Percentiles rank a stretch among this genome's conserved stretches.
Evolutionary conservation across 2,888 invertebrate species (phyloP).

Genomic region (Cylloceria caligata): DNA sequence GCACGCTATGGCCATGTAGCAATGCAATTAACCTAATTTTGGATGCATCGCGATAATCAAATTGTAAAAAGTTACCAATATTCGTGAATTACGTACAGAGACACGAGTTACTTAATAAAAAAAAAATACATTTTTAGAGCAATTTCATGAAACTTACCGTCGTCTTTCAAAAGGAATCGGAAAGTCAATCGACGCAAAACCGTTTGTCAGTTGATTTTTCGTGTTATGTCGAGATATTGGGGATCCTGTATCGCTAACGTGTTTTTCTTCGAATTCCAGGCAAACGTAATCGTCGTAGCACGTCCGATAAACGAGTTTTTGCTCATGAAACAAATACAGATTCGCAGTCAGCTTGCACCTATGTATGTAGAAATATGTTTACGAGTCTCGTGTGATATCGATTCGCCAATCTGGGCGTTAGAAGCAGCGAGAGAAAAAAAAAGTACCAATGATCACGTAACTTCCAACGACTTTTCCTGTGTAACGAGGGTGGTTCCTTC

Average conservation of each 20-base stretch:
- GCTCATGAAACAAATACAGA: not conserved
- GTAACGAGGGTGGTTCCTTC: not conserved
- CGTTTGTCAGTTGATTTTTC: too few relatives aligned
- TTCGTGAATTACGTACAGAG: too few relatives aligned
- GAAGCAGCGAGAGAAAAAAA: not conserved
- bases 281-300: not conserved
- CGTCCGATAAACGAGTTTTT: not conserved
- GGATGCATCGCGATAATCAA: too few relatives aligned
- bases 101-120: too few relatives aligned
- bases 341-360: not conserved
- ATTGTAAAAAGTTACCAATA: too few relatives aligned
- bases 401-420: not conserved
- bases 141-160: too few relatives aligned
- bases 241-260: not conserved
- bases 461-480: not conserved
- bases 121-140: too few relatives aligned
- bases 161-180: too few relatives aligned
- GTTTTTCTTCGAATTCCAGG: not conserved
- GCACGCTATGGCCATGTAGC: too few relatives aligned
- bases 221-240: too few relatives aligned
- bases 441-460: slow-evolving; percentile 14
- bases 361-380: not conserved
- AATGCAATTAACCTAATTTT: too few relatives aligned
- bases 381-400: slow-evolving; percentile 2
- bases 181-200: too few relatives aligned